These are phyloP conservation scores for Raja brachyura DNA, from an alignment of 2,113 vertebrate species.

Conservation along the genomic window DNA sequence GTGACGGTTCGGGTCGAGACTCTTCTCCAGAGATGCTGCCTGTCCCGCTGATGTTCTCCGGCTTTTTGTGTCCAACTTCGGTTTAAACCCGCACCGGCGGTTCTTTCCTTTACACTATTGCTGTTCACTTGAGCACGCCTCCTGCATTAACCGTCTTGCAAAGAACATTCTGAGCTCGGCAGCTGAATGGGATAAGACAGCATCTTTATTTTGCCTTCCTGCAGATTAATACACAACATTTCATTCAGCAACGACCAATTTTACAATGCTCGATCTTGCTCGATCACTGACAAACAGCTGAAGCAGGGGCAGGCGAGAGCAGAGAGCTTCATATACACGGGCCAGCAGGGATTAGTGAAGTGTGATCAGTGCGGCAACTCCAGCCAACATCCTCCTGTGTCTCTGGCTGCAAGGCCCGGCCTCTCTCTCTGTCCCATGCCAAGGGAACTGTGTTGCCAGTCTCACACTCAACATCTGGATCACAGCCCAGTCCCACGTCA, in stretches of 20 bases:
- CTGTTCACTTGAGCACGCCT: neutral
- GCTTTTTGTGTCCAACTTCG: no score
- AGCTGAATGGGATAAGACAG: neutral
- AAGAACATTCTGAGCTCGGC: neutral
- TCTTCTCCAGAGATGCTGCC: no score
- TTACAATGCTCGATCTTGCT: neutral
- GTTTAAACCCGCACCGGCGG: no score
- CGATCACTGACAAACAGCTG: neutral
- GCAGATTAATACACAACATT: neutral
- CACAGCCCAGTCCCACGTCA: neutral
- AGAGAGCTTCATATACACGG: neutral
- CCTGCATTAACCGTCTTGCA: neutral
- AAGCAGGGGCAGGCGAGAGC: neutral
- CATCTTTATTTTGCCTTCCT: neutral
- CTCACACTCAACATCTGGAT: conserved; percentile 17
- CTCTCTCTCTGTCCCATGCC: neutral
- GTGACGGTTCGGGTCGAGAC: no score
- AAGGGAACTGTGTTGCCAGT: neutral
- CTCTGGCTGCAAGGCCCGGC: neutral
- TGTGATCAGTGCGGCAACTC: conserved; percentile 3
- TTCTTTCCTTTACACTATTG: no score
- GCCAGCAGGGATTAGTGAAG: conserved; percentile 25
- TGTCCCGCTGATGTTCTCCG: no score
- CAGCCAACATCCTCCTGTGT: conserved; percentile 16
- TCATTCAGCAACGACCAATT: neutral